A percentile compares a stretch with the other conserved stretches of the same genome.
Evolutionary conservation across 2,888 invertebrate species (phyloP).

Genomic region (Ochropleura leucogaster): DNA sequence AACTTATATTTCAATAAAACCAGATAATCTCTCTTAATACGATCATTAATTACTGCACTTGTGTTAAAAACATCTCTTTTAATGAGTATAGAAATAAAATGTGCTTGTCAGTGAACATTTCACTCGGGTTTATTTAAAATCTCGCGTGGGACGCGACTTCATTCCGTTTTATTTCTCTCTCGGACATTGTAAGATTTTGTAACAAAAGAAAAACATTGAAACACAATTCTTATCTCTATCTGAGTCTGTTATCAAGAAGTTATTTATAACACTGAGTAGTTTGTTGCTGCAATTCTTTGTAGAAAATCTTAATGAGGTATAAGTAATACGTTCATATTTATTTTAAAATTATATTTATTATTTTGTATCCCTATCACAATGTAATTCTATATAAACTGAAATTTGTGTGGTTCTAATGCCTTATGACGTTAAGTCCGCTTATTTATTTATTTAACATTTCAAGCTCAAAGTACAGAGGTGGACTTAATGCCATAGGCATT

Average conservation of each 20-base stretch:
- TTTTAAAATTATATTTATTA: background rate
- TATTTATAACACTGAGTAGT: slow-evolving; percentile 34
- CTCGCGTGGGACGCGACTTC: slow-evolving; percentile 14
- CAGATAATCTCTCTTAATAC: background rate
- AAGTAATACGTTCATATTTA: background rate
- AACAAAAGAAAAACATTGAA: slow-evolving; percentile 28
- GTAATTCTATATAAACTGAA: background rate
- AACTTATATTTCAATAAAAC: slow-evolving; percentile 7
- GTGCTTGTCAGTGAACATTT: slow-evolving; percentile 20
- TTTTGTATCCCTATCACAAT: background rate
- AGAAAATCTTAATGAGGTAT: slow-evolving; percentile 7
- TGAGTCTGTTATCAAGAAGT: slow-evolving; percentile 29
- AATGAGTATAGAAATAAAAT: slow-evolving; percentile 37
- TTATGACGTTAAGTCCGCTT: background rate
- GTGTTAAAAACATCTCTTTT: slow-evolving; percentile 17
- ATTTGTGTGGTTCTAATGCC: background rate
- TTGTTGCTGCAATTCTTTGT: slow-evolving; percentile 23
- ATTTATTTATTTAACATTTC: no score
- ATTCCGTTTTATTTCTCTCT: slow-evolving; percentile 29
- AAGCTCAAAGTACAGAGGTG: no score
- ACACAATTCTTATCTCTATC: slow-evolving; percentile 30
- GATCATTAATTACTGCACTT: slow-evolving; percentile 34
- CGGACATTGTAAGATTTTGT: slow-evolving; percentile 14
- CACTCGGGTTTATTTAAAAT: background rate
- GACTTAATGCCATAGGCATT: no score